A percentile compares a stretch with the other conserved stretches of the same genome.
Conservation (phyloP, 1,140 invertebrate genomes). For the Dysdera silvatica region DNA sequence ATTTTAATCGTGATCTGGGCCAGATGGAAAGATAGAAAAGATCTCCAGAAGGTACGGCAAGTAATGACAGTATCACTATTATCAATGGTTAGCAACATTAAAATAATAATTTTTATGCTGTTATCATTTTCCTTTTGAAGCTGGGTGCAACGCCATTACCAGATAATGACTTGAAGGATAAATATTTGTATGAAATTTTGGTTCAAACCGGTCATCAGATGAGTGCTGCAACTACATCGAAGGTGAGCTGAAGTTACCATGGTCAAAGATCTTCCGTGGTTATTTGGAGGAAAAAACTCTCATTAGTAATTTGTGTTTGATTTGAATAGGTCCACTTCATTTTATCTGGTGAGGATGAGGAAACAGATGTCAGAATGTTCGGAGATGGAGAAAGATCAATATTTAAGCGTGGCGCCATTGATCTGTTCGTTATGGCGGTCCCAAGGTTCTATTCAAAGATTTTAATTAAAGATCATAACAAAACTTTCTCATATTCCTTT, state of each 20-base stretch:
- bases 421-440: conserved; percentile 50
- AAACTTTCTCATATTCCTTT: not conserved
- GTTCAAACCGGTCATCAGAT: conserved; percentile 49
- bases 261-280: not conserved
- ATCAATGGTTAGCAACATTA: not conserved
- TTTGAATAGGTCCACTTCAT: conserved; percentile 46
- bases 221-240: conserved; percentile 50
- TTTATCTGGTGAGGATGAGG: conserved; percentile 49
- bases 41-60: conserved; percentile 8
- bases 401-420: conserved; percentile 45
- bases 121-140: conserved; percentile 32
- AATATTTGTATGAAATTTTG: conserved; percentile 51
- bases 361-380: conserved; percentile 47
- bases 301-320: too few relatives aligned
- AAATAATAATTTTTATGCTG: not conserved
- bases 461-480: not conserved
- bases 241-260: conserved; percentile 37
- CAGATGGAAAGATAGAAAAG: conserved; percentile 26
- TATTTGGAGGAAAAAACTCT: not conserved
- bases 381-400: conserved; percentile 43
- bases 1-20: conserved; percentile 13
- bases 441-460: conserved; percentile 37
- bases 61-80: not conserved
- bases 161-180: conserved; percentile 49
- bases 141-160: conserved; percentile 47